Evolutionary conservation across 2,797 vertebrate genomes (phyloP), one percentile per base, ranked within the genome.

Genomic region (Phaenicophaeus curvirostris): DNA sequence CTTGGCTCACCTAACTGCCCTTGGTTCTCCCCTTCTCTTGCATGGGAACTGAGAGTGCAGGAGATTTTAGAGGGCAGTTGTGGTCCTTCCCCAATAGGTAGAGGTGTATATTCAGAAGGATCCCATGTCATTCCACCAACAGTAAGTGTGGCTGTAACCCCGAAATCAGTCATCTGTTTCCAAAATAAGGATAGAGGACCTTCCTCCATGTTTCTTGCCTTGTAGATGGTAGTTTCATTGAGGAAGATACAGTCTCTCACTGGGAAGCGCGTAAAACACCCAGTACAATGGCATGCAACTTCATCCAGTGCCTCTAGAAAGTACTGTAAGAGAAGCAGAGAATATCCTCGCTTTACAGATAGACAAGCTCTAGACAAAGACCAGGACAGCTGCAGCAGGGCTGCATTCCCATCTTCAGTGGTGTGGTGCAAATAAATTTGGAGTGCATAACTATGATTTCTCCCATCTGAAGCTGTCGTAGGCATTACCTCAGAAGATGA

Each of bases 291-390:
- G 11, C 6, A 2, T 87, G 77, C 76, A 23, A 5, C 89, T 91
- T 94, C 82, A 78, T 48, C 42, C 2, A 0, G 68, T 53, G 71
- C 94, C 91, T 95, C 87, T 93, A 94, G 91, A 90, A 94, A 79
- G 89, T 96, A 96, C 93, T 94, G 72, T 90, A 58, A 95, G 80
- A 93, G 83, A 93, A 92, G 92, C 13, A 85, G 80, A 94, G 77
- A 92, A 59, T 53, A 69, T 73, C 51, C 61, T 69, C 65, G 37
- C 35, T 44, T 39, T 51, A 21, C 37, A 44, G 59, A n/a, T 0
- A 37, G 71, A 44, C 85, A 48, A 80, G 33, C 30, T 18, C 46
- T 46, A 91, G 51, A 85, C 41, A 77, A 91, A 97, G 90, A 58
- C 30, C 63, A 82, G 74, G 76, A 35, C 85, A 76, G 62, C 41